Percentiles rank a stretch among this genome's conserved stretches.
Evolutionary conservation across 2,797 vertebrate species (phyloP).

Genomic region (Tarsius wallacei): DNA sequence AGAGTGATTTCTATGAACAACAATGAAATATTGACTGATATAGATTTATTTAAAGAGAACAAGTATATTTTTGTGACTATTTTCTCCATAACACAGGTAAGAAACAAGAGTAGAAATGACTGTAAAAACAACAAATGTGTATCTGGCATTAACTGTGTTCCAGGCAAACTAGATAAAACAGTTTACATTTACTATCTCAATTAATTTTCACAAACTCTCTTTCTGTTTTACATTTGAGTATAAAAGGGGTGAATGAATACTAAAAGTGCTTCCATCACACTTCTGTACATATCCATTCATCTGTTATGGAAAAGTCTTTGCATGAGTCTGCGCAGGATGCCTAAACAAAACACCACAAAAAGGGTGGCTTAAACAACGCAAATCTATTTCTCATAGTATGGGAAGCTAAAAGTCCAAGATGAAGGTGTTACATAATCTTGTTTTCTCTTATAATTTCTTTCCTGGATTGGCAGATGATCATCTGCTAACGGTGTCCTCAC

Average conservation of each 20-base stretch:
- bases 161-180: no score
- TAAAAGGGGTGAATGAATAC: background rate
- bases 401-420: background rate
- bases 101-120: no score
- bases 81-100: no score
- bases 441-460: background rate
- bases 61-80: background rate
- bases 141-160: no score
- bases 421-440: background rate
- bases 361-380: background rate
- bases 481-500: background rate
- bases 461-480: background rate
- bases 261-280: background rate
- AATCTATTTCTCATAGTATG: background rate
- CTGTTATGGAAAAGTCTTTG: background rate
- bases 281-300: background rate
- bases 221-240: no score
- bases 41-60: background rate
- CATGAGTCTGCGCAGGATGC: background rate
- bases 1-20: background rate
- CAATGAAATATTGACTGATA: background rate
- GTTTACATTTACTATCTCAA: no score
- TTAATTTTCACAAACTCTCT: no score
- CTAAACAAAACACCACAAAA: background rate
- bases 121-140: no score